phyloP scores from a whole-genome alignment of 2,888 invertebrate genomes.

The Corbicula japonica region DNA sequence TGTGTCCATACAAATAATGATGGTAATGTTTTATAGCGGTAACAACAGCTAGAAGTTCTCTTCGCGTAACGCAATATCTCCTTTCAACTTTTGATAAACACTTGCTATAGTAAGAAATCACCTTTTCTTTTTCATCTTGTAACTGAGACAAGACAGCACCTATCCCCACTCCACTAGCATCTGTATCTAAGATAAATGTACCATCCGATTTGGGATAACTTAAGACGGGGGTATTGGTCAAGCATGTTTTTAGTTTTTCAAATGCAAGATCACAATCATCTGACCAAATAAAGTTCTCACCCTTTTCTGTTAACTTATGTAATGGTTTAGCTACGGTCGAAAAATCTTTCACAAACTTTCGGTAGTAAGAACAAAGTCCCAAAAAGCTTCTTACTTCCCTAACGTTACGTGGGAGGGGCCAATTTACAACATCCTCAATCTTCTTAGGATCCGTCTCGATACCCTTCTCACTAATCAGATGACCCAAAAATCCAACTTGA shows the following conservation, averaged over 20 bases:
- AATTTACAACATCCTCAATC: constrained; percentile 12
- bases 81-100: constrained; percentile 42
- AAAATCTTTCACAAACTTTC: constrained; percentile 57
- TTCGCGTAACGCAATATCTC: constrained; percentile 45
- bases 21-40: constrained; percentile 57
- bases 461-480: constrained; percentile 30
- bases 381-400: constrained; percentile 27
- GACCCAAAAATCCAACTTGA: constrained; percentile 27
- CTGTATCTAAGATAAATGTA: constrained; percentile 35
- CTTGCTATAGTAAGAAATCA: constrained; percentile 42
- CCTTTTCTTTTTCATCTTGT: constrained; percentile 41
- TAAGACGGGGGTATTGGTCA: constrained; percentile 39
- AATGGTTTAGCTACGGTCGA: constrained; percentile 63
- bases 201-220: constrained; percentile 26
- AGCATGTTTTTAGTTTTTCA: constrained; percentile 25
- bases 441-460: constrained; percentile 19
- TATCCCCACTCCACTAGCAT: constrained; percentile 28
- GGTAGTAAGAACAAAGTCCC: constrained; percentile 38
- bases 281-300: constrained; percentile 50
- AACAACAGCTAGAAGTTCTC: constrained; percentile 50
- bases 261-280: constrained; percentile 44
- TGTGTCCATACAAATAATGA: constrained; percentile 57
- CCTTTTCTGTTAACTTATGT: constrained; percentile 42
- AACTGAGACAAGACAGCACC: constrained; percentile 41
- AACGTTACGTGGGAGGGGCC: constrained; percentile 11